phyloP scores from a whole-genome alignment of 1,140 invertebrate species.

The Scaptodrosophila lebanonensis region DNA sequence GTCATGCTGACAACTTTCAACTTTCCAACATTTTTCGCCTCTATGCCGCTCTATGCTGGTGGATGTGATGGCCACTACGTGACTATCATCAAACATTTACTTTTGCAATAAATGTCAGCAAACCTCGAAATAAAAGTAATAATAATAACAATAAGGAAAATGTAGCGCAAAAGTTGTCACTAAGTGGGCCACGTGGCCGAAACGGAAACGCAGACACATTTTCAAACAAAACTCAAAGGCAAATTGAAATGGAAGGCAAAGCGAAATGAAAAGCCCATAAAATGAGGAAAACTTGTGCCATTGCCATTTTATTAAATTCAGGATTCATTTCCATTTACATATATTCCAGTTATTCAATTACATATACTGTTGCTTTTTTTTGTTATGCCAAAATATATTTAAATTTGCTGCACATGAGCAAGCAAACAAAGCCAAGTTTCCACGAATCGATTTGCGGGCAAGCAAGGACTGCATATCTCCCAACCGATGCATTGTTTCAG shows the following conservation, averaged over 20 bases:
- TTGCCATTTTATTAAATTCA: slow-evolving; percentile 14
- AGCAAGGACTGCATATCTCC: slow-evolving; percentile 27
- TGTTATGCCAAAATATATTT: background rate
- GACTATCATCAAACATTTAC: slow-evolving; percentile 55
- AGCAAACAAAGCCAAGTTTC: background rate
- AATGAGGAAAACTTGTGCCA: slow-evolving; percentile 28
- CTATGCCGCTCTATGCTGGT: slow-evolving; percentile 14
- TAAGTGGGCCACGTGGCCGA: too few relatives aligned
- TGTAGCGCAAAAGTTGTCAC: slow-evolving; percentile 20
- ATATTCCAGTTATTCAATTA: too few relatives aligned
- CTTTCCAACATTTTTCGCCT: slow-evolving; percentile 14
- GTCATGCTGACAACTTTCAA: slow-evolving; percentile 44
- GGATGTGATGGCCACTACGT: slow-evolving; percentile 53
- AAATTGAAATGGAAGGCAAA: too few relatives aligned
- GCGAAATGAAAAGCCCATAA: too few relatives aligned
- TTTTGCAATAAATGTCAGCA: slow-evolving; percentile 55
- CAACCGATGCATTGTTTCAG: slow-evolving; percentile 48
- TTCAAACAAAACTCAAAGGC: slow-evolving; percentile 42
- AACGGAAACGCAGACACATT: slow-evolving; percentile 32
- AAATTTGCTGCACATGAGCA: background rate
- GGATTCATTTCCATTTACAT: slow-evolving; percentile 3
- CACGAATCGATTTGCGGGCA: slow-evolving; percentile 29
- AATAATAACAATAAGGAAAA: slow-evolving; percentile 35
- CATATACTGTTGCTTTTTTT: too few relatives aligned
- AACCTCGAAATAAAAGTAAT: slow-evolving; percentile 26